These are phyloP conservation scores for Lipotes vexillifer DNA, from an alignment of 2,113 vertebrate genomes.

Conservation along the genomic window DNA sequence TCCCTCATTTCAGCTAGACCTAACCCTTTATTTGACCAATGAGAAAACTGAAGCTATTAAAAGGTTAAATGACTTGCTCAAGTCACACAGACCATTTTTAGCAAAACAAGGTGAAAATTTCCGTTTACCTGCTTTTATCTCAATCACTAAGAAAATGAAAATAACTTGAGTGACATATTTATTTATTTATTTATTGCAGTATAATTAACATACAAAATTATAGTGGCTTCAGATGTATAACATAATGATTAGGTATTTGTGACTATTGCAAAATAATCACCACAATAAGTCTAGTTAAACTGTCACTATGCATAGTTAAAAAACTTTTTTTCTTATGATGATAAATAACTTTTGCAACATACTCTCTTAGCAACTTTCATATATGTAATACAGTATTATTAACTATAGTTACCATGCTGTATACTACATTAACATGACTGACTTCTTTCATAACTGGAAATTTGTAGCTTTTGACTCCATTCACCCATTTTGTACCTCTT, in stretches of 20 bases:
- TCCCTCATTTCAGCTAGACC: not conserved
- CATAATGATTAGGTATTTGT: not conserved
- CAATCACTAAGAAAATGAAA: not conserved
- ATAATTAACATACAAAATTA: not conserved
- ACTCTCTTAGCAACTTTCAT: too few relatives aligned
- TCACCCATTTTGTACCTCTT: not conserved
- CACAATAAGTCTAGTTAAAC: not conserved
- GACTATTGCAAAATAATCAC: not conserved
- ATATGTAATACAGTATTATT: too few relatives aligned
- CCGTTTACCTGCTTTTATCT: not conserved
- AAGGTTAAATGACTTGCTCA: not conserved
- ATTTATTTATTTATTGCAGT: not conserved
- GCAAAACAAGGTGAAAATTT: not conserved
- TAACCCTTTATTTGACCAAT: not conserved
- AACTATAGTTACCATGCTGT: too few relatives aligned
- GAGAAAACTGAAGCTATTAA: not conserved
- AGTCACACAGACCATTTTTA: not conserved
- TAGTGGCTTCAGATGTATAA: not conserved
- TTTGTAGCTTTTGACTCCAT: not conserved
- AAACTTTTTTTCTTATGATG: too few relatives aligned
- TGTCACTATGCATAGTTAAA: not conserved
- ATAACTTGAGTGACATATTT: not conserved
- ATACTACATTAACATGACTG: too few relatives aligned
- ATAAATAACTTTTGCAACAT: too few relatives aligned
- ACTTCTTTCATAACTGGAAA: not conserved